Conservation (phyloP, 2,888 invertebrate genomes). For the Drosophila nigricruria region DNA sequence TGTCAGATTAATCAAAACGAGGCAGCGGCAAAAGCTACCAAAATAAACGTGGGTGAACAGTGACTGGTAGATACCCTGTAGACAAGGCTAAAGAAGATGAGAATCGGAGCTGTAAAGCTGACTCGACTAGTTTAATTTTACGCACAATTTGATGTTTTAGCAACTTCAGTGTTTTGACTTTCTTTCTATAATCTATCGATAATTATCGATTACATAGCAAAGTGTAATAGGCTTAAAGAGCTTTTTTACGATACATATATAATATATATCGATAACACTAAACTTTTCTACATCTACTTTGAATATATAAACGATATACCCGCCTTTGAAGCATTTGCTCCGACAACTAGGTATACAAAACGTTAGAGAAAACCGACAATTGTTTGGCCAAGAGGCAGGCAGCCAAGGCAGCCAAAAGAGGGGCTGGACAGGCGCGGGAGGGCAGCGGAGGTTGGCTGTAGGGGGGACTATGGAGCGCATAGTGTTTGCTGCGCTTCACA, state of each 20-base stretch:
- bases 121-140: neutral
- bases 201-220: neutral
- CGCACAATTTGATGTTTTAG: neutral
- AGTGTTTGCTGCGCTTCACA: slow-evolving; percentile 72
- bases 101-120: no score
- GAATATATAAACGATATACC: neutral
- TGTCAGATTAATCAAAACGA: slow-evolving; percentile 82
- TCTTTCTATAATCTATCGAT: neutral
- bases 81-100: no score
- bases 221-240: neutral
- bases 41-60: neutral
- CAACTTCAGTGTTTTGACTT: neutral
- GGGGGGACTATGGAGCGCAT: slow-evolving; percentile 22
- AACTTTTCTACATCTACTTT: no score
- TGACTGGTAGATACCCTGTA: slow-evolving; percentile 17
- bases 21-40: slow-evolving; percentile 52
- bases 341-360: slow-evolving; percentile 26
- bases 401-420: neutral
- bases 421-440: neutral
- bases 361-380: slow-evolving; percentile 81
- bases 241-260: no score
- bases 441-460: neutral
- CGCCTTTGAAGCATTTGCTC: neutral
- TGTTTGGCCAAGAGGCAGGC: slow-evolving; percentile 61
- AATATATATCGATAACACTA: neutral